Percentiles rank a stretch among this genome's conserved stretches.
Evolutionary conservation across 1,140 invertebrate species (phyloP).

Genomic region (Zaprionus gabonicus): DNA sequence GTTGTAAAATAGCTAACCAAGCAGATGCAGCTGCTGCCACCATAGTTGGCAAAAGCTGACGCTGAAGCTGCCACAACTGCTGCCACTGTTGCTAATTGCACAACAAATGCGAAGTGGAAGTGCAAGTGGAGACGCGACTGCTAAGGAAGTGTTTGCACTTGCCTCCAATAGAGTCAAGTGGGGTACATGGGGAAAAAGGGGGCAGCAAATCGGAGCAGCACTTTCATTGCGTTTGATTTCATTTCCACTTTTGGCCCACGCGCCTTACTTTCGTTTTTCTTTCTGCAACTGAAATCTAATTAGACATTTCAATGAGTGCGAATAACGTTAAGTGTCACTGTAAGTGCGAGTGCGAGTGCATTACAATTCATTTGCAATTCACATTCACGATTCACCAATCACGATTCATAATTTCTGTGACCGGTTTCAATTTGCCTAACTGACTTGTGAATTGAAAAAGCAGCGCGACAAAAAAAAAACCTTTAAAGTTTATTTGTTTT

Average conservation of each 20-base stretch:
- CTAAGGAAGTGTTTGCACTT: background rate
- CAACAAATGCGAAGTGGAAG: slow-evolving; percentile 31
- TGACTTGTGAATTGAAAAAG: slow-evolving; percentile 15
- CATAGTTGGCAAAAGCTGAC: slow-evolving; percentile 28
- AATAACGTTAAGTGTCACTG: background rate
- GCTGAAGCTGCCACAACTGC: background rate
- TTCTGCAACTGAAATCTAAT: background rate
- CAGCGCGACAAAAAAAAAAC: background rate
- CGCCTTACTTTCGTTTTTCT: slow-evolving; percentile 25
- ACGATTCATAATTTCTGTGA: slow-evolving; percentile 10
- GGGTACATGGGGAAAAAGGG: background rate
- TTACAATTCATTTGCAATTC: slow-evolving; percentile 37
- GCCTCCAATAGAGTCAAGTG: background rate
- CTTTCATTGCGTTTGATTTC: slow-evolving; percentile 33
- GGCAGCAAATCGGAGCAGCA: background rate
- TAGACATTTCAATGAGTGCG: background rate
- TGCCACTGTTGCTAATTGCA: slow-evolving; percentile 34
- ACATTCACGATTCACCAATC: background rate
- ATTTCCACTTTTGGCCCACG: slow-evolving; percentile 16
- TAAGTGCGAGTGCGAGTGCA: background rate
- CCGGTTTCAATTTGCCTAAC: slow-evolving; percentile 21
- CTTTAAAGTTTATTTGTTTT: background rate
- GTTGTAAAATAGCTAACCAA: slow-evolving; percentile 22
- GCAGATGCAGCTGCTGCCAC: slow-evolving; percentile 17
- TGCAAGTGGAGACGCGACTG: slow-evolving; percentile 16